Base-by-base conservation (phyloP, 2,113 vertebrate species). In the Mixornis gularis region DNA sequence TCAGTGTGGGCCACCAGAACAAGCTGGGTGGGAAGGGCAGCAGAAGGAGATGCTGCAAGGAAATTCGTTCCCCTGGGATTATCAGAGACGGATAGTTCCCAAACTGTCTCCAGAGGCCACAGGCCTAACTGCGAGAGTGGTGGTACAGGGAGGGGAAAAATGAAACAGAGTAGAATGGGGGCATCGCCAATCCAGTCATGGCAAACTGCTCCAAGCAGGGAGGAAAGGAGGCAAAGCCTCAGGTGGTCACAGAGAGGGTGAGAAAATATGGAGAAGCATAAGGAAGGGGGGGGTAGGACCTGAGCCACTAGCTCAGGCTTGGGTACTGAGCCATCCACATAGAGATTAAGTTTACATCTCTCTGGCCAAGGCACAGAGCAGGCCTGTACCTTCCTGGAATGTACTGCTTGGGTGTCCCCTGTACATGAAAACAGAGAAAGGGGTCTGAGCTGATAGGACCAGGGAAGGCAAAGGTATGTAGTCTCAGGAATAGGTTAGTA, bases 31-130 rank as follows among this genome's bases (percentile, higher is more conserved):
- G 89, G 84, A 79, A 82, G 79, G 86, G 62, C 16, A 7, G 72
- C 77, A 83, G 87, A 38, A 77, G 66, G 78, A 90, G 90, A 62
- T 73, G 53, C 74, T 64, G 64, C 87, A 60, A 85, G 63, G 81
- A 92, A 90, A 94, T 76, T 20, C 3, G 0, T 60, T 79, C 78
- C 52, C 53, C 13, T 34, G 72, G 83, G 90, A 83, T 85, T 81
- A 36, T 12, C 8, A 12, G 86, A 64, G 77, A 65, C 2, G 34
- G 85, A 84, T 43, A 13, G 87, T 71, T 66, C 40, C 0, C 0
- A 10, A 70, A 44, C 41, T 43, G 65, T 94, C 79, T 85, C 85
- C 86, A 64, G 83, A 94, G 86, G 92, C 87, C 84, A 71, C 83
- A 85, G 82, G 95, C 92, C 90, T 94, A 64, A 74, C 52, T 90